Evolutionary conservation across 1,140 invertebrate genomes (phyloP).

Genomic region (Rhyacophila brunnea): DNA sequence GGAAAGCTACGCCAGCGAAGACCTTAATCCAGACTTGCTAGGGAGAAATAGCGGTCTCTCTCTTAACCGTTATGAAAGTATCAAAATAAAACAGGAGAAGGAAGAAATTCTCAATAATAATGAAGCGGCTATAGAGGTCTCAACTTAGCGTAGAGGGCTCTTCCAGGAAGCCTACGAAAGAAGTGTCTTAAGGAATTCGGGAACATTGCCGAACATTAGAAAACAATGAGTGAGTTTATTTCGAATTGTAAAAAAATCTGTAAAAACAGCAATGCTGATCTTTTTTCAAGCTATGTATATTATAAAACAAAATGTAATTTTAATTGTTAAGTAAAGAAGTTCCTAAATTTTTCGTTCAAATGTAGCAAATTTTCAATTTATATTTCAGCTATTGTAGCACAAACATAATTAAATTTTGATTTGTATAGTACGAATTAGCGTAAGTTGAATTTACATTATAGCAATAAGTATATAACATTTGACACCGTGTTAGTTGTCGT

Average conservation of each 20-base stretch:
- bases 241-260: too few species aligned
- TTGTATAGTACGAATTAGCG: too few species aligned
- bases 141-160: conserved; percentile 24
- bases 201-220: too few species aligned
- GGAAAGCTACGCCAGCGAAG: conserved; percentile 33
- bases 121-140: conserved; percentile 32
- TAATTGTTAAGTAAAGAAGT: conserved; percentile 34
- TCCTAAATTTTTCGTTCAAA: conserved; percentile 28
- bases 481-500: too few species aligned
- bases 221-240: too few species aligned
- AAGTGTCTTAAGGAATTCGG: not conserved
- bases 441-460: too few species aligned
- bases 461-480: too few species aligned
- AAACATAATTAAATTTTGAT: too few species aligned
- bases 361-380: too few species aligned
- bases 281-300: too few species aligned
- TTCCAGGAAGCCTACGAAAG: conserved; percentile 4
- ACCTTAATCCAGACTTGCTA: conserved; percentile 27
- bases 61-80: conserved; percentile 23
- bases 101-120: conserved; percentile 34
- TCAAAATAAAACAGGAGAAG: conserved; percentile 33
- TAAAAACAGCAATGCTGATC: too few species aligned
- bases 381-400: too few species aligned
- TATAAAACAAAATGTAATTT: not conserved
- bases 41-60: conserved; percentile 15